Conservation (phyloP, 1,140 invertebrate genomes). For the Meloidogyne hapla region DNA sequence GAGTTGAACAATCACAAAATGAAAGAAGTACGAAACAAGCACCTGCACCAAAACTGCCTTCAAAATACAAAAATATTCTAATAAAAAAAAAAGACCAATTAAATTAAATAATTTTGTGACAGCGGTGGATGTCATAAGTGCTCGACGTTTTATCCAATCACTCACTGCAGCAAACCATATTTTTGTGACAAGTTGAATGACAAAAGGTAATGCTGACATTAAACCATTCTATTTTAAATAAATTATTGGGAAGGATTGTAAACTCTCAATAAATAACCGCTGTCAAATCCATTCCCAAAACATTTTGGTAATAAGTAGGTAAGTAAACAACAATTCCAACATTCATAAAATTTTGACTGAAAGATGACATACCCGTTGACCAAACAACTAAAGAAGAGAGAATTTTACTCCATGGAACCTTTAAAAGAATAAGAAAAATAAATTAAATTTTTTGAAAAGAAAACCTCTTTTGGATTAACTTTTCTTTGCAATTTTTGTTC, state of each 20-base stretch:
- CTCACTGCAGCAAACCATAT: conserved; percentile 60
- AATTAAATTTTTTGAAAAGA: conserved; percentile 25
- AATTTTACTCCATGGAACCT: conserved; percentile 47
- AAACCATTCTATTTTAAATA: conserved; percentile 54
- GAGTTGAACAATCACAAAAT: conserved; percentile 53
- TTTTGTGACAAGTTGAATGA: conserved; percentile 62
- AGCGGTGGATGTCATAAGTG: conserved; percentile 35
- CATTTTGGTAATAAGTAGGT: conserved; percentile 60
- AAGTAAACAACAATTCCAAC: conserved; percentile 62
- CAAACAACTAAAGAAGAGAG: conserved; percentile 57
- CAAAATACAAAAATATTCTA: conserved; percentile 19
- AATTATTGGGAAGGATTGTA: neutral
- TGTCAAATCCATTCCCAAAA: conserved; percentile 56
- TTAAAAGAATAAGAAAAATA: too few relatives aligned
- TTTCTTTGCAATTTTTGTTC: neutral
- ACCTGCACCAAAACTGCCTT: conserved; percentile 58
- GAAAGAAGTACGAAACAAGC: conserved; percentile 54
- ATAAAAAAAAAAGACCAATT: conserved; percentile 40
- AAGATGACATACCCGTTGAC: conserved; percentile 53
- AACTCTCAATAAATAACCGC: too few relatives aligned
- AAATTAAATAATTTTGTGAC: conserved; percentile 60
- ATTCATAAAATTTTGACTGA: conserved; percentile 60
- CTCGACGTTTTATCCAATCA: conserved; percentile 42
- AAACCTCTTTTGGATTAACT: neutral
- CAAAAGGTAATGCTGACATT: conserved; percentile 60